Evolutionary conservation across 2,797 vertebrate species (phyloP), one percentile per base, ranked within the genome.

Genomic region (Melanotaenia nigrans): DNA sequence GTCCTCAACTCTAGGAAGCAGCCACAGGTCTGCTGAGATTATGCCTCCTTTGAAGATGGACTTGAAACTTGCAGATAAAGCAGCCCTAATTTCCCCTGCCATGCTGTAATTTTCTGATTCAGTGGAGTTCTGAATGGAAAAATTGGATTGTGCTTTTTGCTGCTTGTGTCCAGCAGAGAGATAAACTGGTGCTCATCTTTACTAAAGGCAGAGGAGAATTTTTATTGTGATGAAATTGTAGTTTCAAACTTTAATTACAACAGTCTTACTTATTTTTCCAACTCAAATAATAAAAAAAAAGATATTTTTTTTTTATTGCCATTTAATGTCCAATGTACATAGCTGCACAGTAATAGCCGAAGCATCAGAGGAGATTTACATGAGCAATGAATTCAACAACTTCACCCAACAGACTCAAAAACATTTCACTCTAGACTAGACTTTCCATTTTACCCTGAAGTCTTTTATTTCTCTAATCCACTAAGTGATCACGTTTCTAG

Each of bases 331-430:
- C 59, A 51, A 8, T 45, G 20, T 55, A 55, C 79, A 59, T 68
- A 42, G 56, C 68, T 36, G 40, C 30, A 70, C 53, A 53, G 61
- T 74, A 74, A 77, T 53, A 72, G 33, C 55, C 14, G 1, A 55
- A 63, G 61, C 71, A 74, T 85, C 78, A 68, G 55, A 64, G 2
- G 60, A 79, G 65, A 78, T 91, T 87, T 81, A 85, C 59, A 49
- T 53, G 70, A 78, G 47, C 68, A 77, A 40, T 81, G 81, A 80
- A 81, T 87, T 86, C 85, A 84, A 72, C 79, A 83, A 61, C 73
- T 79, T 69, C 61, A 71, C 60, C 20, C 65, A 65, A 47, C 65
- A 51, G 42, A 66, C 64, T 76, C 35, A 51, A 57, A 64, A 77
- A 59, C 63, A 28, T 74, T 61, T 54, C 7, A 5, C 40, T 60